Percentiles rank a stretch among this genome's conserved stretches.
These are phyloP conservation scores for Sceloporus undulatus DNA, from an alignment of 2,113 vertebrate genomes.

Conservation along the genomic window DNA sequence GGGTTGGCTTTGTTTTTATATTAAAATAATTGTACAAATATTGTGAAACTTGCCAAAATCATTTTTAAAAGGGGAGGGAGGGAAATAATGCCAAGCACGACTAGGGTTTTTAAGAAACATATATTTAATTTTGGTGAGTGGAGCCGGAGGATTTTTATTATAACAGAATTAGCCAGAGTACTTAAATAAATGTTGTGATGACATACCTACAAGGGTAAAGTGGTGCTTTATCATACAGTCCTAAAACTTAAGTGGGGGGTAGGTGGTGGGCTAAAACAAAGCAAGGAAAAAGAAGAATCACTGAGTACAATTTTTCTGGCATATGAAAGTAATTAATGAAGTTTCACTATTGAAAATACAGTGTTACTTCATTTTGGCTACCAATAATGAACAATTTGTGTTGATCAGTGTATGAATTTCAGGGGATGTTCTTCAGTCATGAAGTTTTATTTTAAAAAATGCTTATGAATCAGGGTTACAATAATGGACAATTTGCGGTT, in stretches of 20 bases:
- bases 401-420: constrained; percentile 2
- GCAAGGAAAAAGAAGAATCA: too few species aligned
- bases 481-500: background rate
- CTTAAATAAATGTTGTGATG: too few species aligned
- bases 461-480: background rate
- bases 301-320: background rate
- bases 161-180: too few species aligned
- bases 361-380: background rate
- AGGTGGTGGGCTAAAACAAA: too few species aligned
- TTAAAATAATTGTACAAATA: background rate
- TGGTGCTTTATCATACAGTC: too few species aligned
- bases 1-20: background rate
- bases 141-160: too few species aligned
- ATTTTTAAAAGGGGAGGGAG: background rate
- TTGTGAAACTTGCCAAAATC: background rate
- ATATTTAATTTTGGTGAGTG: background rate
- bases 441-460: too few species aligned
- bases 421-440: background rate
- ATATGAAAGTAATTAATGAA: background rate
- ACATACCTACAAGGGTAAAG: too few species aligned
- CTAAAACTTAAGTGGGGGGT: too few species aligned
- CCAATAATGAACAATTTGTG: background rate
- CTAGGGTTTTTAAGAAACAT: background rate
- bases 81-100: background rate
- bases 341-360: too few species aligned